Conservation (phyloP, 1,140 invertebrate species). For the Campoletis sonorensis region DNA sequence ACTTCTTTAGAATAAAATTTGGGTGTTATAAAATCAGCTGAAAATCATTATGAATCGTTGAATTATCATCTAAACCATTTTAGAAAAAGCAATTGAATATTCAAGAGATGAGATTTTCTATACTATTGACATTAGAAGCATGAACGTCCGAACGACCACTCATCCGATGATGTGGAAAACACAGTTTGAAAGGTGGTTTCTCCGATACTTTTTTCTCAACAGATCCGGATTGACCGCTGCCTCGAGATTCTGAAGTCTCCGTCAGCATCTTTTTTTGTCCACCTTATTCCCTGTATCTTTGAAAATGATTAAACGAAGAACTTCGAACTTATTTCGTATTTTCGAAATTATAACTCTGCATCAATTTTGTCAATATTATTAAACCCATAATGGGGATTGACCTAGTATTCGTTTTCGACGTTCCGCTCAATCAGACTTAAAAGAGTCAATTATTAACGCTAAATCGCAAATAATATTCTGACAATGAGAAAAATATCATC, state of each 20-base stretch:
- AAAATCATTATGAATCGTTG: conserved; percentile 45
- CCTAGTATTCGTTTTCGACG: too few relatives aligned
- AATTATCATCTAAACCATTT: not conserved
- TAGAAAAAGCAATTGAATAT: too few relatives aligned
- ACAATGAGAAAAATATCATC: too few relatives aligned
- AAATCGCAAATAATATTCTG: too few relatives aligned
- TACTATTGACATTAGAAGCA: conserved; percentile 61
- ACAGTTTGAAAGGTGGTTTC: conserved; percentile 67
- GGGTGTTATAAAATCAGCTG: conserved; percentile 65
- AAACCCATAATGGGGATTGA: too few relatives aligned
- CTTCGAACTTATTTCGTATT: not conserved
- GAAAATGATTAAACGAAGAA: not conserved
- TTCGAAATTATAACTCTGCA: not conserved
- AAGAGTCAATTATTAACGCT: too few relatives aligned
- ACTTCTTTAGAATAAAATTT: conserved; percentile 67
- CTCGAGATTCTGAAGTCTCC: conserved; percentile 44
- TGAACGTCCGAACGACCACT: conserved; percentile 63
- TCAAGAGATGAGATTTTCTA: conserved; percentile 43
- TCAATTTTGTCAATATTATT: too few relatives aligned
- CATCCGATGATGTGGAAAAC: conserved; percentile 66
- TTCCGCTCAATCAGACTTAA: too few relatives aligned
- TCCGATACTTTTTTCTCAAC: conserved; percentile 51
- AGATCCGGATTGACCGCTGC: conserved; percentile 30
- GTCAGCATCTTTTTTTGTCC: conserved; percentile 31
- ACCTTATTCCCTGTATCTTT: not conserved